Base-by-base conservation (phyloP, 2,113 vertebrate genomes). In the Shinisaurus crocodilurus region DNA sequence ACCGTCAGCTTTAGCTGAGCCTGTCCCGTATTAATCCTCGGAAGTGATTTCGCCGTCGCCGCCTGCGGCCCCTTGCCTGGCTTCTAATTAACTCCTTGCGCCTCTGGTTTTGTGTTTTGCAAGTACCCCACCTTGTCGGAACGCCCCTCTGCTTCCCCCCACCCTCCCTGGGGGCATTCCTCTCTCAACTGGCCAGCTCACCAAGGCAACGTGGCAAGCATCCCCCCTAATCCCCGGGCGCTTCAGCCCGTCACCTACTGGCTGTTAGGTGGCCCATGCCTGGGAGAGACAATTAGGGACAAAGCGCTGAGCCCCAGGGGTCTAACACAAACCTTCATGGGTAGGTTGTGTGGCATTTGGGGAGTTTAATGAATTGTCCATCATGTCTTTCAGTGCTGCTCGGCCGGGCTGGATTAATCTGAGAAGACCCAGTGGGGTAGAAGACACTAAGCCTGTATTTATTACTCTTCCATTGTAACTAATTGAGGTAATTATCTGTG, bases 401-500 rank as follows among this genome's bases (percentile, higher is more conserved):
- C 97, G 98, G 98, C 97, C 98, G 97, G 98, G 96, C 97, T 97
- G 98, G 97, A 98, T 98, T 98, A 98, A 98, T 98, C 98, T 98
- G 98, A 96, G 98, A 98, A 98, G 98, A 98, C 98, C 98, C 99
- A 99, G 98, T 98, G 98, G 98, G 99, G 98, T 98, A 98, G 99
- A 98, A 99, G 99, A 99, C 98, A 98, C 98, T 99, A 99, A 99
- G 99, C 99, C 99, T 98, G 98, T 99, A 99, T 99, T 99, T 99
- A 99, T 99, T 99, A 99, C 99, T 99, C 98, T 99, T 98, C 99
- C 98, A 99, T 99, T 99, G 99, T 99, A 98, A 99, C 99, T 99
- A 99, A 99, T 99, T 99, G 99, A 99, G 99, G 99, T 99, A 99
- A 99, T 99, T 99, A 99, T 99, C 99, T 99, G 98, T 99, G 99